Conservation (phyloP, 2,113 vertebrate genomes). For the Candoia aspera region DNA sequence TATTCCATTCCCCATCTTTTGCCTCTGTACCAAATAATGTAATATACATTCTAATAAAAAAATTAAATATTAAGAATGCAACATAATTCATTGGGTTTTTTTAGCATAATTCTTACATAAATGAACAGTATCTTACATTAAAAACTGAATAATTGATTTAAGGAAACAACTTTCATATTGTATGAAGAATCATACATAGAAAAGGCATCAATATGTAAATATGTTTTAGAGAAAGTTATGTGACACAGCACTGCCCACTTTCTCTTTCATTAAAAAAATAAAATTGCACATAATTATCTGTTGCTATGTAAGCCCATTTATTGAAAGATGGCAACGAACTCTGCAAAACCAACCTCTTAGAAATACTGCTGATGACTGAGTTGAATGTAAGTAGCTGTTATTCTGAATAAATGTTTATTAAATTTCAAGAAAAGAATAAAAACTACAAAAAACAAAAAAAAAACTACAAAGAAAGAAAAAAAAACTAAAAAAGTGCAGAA, state of each 20-base stretch:
- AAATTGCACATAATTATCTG: slow-evolving; percentile 72
- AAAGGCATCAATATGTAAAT: slow-evolving; percentile 47
- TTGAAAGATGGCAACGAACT: slow-evolving; percentile 56
- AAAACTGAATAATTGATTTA: slow-evolving; percentile 55
- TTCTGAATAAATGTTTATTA: slow-evolving; percentile 53
- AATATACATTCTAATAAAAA: slow-evolving; percentile 59
- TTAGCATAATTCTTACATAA: slow-evolving; percentile 45
- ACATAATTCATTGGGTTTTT: slow-evolving; percentile 35
- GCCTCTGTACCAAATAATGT: slow-evolving; percentile 45
- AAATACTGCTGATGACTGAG: slow-evolving; percentile 51
- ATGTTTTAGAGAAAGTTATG: slow-evolving; percentile 55
- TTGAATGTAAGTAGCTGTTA: slow-evolving; percentile 56
- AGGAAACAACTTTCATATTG: slow-evolving; percentile 48
- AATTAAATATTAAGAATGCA: slow-evolving; percentile 49
- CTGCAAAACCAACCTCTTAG: slow-evolving; percentile 56
- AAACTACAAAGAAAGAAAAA: too few species aligned
- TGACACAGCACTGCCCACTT: slow-evolving; percentile 66
- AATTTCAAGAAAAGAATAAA: too few species aligned
- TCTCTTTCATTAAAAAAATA: slow-evolving; percentile 67
- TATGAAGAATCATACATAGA: slow-evolving; percentile 31
- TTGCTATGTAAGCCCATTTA: slow-evolving; percentile 62
- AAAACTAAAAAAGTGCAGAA: too few species aligned
- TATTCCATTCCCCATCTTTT: slow-evolving; percentile 24
- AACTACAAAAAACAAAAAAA: too few species aligned
- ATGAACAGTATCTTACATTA: slow-evolving; percentile 39